A percentile compares a stretch with the other conserved stretches of the same genome.
phyloP scores from a whole-genome alignment of 1,140 invertebrate species.

The Eumeta japonica region DNA sequence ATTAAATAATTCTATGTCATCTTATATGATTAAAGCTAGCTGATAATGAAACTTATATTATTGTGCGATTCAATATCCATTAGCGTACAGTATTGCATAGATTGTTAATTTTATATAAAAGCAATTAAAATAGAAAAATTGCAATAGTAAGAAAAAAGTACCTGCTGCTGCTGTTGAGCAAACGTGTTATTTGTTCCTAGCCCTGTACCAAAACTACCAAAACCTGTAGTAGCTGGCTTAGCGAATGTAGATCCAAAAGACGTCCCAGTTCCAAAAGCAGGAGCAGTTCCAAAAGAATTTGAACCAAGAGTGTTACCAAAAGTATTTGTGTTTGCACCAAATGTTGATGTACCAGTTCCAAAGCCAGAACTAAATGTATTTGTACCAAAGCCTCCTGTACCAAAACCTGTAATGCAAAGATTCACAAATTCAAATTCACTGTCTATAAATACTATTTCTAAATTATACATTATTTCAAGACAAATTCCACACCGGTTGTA shows the following conservation, averaged over 20 bases:
- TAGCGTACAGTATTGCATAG: too few relatives aligned
- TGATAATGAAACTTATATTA: too few relatives aligned
- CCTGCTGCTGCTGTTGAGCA: too few relatives aligned
- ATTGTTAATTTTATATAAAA: too few relatives aligned
- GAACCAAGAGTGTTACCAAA: slow-evolving; percentile 30
- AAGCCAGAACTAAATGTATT: slow-evolving; percentile 20
- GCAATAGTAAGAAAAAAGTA: too few relatives aligned
- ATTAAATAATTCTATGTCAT: too few relatives aligned
- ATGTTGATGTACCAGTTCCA: slow-evolving; percentile 29
- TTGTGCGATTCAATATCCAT: too few relatives aligned
- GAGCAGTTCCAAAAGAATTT: slow-evolving; percentile 24
- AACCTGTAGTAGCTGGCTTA: slow-evolving; percentile 49
- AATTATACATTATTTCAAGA: slow-evolving; percentile 21
- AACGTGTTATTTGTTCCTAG: too few relatives aligned
- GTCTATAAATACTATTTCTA: slow-evolving; percentile 10
- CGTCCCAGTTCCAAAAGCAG: slow-evolving; percentile 25
- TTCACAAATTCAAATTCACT: too few relatives aligned
- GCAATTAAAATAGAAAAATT: too few relatives aligned
- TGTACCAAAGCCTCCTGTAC: slow-evolving; percentile 35
- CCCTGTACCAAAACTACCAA: slow-evolving; percentile 54
- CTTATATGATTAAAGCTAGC: too few relatives aligned
- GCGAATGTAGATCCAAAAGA: slow-evolving; percentile 44
- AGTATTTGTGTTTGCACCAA: slow-evolving; percentile 29
- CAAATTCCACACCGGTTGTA: slow-evolving; percentile 28
- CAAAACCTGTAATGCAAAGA: slow-evolving; percentile 32